Evolutionary conservation across 1,140 invertebrate genomes (phyloP).

Genomic region (Zeugodacus cucurbitae): DNA sequence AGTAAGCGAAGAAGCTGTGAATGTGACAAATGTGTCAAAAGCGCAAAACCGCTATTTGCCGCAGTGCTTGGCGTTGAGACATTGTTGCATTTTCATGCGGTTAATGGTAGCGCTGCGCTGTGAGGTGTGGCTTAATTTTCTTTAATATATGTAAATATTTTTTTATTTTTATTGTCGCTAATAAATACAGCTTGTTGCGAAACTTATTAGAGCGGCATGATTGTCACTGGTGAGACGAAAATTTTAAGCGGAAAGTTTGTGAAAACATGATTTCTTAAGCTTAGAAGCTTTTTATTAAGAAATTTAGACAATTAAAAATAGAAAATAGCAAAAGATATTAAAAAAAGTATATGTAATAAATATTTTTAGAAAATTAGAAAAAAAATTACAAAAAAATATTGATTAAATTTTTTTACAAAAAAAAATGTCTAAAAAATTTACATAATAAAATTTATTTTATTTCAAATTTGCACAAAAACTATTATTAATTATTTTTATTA

Average conservation of each 20-base stretch:
- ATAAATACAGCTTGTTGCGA: background rate
- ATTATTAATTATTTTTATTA: too few species aligned
- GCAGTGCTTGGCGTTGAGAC: background rate
- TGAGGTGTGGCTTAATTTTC: background rate
- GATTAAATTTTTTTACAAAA: too few species aligned
- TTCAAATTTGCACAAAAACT: too few species aligned
- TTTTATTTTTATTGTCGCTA: background rate
- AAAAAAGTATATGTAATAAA: too few species aligned
- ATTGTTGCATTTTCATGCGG: background rate
- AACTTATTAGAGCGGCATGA: conserved; percentile 5
- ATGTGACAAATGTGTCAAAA: conserved; percentile 21
- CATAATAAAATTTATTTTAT: too few species aligned
- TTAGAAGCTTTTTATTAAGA: too few species aligned
- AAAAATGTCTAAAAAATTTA: too few species aligned
- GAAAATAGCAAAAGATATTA: too few species aligned
- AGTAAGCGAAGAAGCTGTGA: background rate
- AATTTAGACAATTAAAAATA: too few species aligned
- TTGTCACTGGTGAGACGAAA: background rate
- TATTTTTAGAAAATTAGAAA: too few species aligned
- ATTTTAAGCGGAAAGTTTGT: background rate
- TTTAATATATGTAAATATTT: too few species aligned
- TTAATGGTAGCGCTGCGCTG: background rate
- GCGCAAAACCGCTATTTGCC: background rate
- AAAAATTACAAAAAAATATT: too few species aligned
- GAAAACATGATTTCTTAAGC: background rate